Evolutionary conservation across 2,888 invertebrate species (phyloP).

Genomic region (Ceramica pisi): DNA sequence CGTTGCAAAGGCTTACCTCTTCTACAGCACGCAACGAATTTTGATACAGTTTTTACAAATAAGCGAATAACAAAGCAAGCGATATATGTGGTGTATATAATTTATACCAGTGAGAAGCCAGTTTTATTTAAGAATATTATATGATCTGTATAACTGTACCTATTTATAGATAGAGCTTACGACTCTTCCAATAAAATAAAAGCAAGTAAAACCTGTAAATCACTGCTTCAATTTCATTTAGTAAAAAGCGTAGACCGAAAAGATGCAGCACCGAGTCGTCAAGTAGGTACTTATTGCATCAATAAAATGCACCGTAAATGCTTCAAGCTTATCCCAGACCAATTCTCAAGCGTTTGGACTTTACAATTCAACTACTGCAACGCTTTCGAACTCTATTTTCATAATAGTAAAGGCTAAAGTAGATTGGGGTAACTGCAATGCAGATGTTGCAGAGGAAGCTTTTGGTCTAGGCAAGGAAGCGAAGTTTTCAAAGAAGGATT

Average conservation of each 20-base stretch:
- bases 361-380: slow-evolving; percentile 28
- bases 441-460: slow-evolving; percentile 59
- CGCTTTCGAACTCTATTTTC: slow-evolving; percentile 30
- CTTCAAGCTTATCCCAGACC: slow-evolving; percentile 76
- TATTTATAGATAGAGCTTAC: not conserved
- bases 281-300: slow-evolving; percentile 85
- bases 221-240: slow-evolving; percentile 47
- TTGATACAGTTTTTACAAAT: too few species aligned
- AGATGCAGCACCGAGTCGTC: slow-evolving; percentile 66
- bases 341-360: slow-evolving; percentile 70
- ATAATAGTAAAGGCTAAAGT: slow-evolving; percentile 43
- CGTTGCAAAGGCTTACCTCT: too few species aligned
- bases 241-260: slow-evolving; percentile 45
- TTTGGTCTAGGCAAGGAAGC: slow-evolving; percentile 70
- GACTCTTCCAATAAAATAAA: slow-evolving; percentile 19
- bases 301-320: slow-evolving; percentile 83
- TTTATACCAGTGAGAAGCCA: too few species aligned
- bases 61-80: too few species aligned
- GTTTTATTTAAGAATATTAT: not conserved
- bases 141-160: too few species aligned
- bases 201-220: slow-evolving; percentile 31
- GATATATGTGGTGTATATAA: too few species aligned
- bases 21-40: not conserved
- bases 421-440: slow-evolving; percentile 23
- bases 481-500: slow-evolving; percentile 70